Conservation (phyloP, 2,888 invertebrate species). For the Pachymerium ferrugineum region DNA sequence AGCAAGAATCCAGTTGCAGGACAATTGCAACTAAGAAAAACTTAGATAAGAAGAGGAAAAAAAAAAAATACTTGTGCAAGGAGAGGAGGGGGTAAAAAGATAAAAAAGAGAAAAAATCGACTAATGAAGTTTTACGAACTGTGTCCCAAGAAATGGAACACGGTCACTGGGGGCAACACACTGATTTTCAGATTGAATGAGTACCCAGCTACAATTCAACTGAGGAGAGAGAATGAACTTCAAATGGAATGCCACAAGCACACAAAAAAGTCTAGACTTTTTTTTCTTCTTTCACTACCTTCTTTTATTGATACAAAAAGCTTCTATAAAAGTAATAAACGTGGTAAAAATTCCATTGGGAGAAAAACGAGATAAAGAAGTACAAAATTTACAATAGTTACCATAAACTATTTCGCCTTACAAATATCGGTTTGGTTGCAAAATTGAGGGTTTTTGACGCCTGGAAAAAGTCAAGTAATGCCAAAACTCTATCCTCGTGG, state of each 20-base stretch:
- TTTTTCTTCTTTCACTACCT: background rate
- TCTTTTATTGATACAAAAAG: background rate
- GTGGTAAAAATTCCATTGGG: background rate
- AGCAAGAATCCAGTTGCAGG: background rate
- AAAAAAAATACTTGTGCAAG: no score
- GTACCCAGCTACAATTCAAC: constrained; percentile 25
- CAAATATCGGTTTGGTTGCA: no score
- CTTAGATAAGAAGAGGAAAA: background rate
- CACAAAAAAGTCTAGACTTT: background rate
- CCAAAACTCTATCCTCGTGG: background rate
- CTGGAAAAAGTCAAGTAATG: background rate
- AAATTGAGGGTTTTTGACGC: background rate
- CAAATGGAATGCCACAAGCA: constrained; percentile 25
- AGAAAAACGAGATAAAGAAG: background rate
- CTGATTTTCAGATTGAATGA: constrained; percentile 25
- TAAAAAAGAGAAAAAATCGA: background rate
- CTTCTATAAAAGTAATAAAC: background rate
- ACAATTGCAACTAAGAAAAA: background rate
- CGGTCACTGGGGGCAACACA: constrained; percentile 12
- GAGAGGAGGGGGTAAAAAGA: no score
- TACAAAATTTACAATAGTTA: no score
- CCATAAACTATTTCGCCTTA: no score
- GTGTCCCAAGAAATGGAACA: constrained; percentile 25
- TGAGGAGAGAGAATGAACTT: constrained; percentile 21
- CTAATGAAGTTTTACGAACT: constrained; percentile 23